Conservation (phyloP, 1,140 invertebrate genomes). For the Centruroides vittatus region DNA sequence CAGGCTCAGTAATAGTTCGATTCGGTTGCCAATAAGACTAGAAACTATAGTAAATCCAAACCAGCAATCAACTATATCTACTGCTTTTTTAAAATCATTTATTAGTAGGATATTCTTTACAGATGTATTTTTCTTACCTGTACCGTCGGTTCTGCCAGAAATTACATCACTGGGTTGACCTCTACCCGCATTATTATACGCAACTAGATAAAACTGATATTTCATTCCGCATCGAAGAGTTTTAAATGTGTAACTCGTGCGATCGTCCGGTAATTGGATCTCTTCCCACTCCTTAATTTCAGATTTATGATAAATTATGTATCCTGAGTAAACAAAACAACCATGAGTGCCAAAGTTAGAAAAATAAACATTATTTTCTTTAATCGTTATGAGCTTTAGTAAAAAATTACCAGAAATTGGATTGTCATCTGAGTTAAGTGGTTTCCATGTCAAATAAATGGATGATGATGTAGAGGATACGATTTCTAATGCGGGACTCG, state of each 20-base stretch:
- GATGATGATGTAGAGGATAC: conserved; percentile 15
- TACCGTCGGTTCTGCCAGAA: conserved; percentile 83
- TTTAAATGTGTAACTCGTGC: conserved; percentile 30
- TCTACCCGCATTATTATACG: conserved; percentile 80
- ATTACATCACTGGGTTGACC: conserved; percentile 70
- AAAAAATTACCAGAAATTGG: conserved; percentile 24
- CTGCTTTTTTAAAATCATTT: too few relatives aligned
- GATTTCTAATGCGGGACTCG: conserved; percentile 5
- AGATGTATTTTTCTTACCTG: conserved; percentile 51
- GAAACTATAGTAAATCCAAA: too few relatives aligned
- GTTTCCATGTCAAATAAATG: conserved; percentile 15
- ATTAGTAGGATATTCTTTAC: background rate
- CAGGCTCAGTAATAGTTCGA: too few relatives aligned
- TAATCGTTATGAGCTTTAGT: background rate
- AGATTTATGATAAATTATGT: conserved; percentile 26
- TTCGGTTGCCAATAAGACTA: too few relatives aligned
- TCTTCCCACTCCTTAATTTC: conserved; percentile 28
- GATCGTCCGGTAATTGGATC: conserved; percentile 12
- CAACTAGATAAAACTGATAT: conserved; percentile 90
- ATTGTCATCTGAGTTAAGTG: conserved; percentile 1
- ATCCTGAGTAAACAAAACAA: conserved; percentile 20
- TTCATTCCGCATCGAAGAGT: conserved; percentile 66
- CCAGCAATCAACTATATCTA: too few relatives aligned
- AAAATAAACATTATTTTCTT: too few relatives aligned
- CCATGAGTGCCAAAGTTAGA: too few relatives aligned